Evolutionary conservation across 2,888 invertebrate species (phyloP).

Genomic region (Eulithis prunata): DNA sequence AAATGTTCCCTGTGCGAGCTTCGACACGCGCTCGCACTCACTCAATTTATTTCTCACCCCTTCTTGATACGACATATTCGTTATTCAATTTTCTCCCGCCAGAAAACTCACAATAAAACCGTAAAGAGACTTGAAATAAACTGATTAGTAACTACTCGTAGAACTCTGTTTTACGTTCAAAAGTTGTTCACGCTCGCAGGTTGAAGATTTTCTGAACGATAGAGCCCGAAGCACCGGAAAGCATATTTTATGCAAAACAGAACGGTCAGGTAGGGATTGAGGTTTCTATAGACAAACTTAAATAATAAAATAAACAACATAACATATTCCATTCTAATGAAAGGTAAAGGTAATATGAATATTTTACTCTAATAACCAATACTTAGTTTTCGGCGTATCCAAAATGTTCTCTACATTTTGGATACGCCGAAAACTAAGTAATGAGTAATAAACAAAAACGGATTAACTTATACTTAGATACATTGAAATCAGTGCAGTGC

Average conservation of each 20-base stretch:
- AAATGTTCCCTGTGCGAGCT: no score
- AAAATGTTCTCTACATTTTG: no score
- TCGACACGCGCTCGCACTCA: no score
- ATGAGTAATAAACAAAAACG: background rate
- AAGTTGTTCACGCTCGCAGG: conserved; percentile 14
- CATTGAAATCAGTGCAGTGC: no score
- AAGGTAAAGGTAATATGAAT: conserved; percentile 9
- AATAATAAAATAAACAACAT: conserved; percentile 37
- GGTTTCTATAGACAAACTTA: conserved; percentile 50
- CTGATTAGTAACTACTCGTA: no score
- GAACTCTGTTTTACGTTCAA: background rate
- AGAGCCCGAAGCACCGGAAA: conserved; percentile 43
- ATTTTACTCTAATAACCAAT: conserved; percentile 1
- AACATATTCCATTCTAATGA: conserved; percentile 19
- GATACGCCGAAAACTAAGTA: no score
- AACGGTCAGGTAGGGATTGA: conserved; percentile 39
- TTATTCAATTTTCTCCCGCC: no score
- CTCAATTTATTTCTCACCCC: no score
- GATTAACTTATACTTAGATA: background rate
- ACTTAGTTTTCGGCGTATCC: background rate
- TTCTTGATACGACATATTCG: no score
- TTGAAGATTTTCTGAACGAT: conserved; percentile 37
- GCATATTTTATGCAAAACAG: conserved; percentile 52
- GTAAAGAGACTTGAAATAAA: no score
- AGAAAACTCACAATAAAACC: no score